These are phyloP conservation scores for Gymnorhina tibicen DNA, from an alignment of 2,113 vertebrate genomes.

Conservation along the genomic window DNA sequence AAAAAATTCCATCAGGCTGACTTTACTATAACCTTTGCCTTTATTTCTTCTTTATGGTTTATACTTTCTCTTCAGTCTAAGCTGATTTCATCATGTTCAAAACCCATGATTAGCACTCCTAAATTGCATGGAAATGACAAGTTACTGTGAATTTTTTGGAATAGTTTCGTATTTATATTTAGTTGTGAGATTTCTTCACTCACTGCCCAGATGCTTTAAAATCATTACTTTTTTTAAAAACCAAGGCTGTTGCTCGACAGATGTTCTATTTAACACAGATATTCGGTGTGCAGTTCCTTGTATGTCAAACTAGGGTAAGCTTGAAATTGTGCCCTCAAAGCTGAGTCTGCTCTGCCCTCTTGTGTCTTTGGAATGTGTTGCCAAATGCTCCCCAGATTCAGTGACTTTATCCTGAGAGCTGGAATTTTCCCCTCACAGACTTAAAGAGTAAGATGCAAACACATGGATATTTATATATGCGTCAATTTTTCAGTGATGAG, in stretches of 20 bases:
- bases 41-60: neutral
- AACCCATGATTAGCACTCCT: neutral
- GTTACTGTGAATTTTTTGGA: neutral
- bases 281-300: neutral
- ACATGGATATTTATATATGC: neutral
- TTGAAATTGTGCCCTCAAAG: neutral
- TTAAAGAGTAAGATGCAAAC: neutral
- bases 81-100: neutral
- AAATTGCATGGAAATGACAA: neutral
- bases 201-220: neutral
- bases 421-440: neutral
- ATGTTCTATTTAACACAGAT: neutral
- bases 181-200: neutral
- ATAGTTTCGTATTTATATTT: neutral
- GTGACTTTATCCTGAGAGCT: neutral
- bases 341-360: slow-evolving; percentile 51
- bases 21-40: neutral
- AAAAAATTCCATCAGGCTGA: neutral
- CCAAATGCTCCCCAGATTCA: neutral
- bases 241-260: neutral
- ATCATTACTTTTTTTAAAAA: neutral
- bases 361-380: slow-evolving; percentile 24
- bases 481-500: neutral
- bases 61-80: neutral
- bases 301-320: neutral